A percentile compares a stretch with the other conserved stretches of the same genome.
phyloP scores from a whole-genome alignment of 2,797 vertebrate genomes.

The Siniperca undulata region DNA sequence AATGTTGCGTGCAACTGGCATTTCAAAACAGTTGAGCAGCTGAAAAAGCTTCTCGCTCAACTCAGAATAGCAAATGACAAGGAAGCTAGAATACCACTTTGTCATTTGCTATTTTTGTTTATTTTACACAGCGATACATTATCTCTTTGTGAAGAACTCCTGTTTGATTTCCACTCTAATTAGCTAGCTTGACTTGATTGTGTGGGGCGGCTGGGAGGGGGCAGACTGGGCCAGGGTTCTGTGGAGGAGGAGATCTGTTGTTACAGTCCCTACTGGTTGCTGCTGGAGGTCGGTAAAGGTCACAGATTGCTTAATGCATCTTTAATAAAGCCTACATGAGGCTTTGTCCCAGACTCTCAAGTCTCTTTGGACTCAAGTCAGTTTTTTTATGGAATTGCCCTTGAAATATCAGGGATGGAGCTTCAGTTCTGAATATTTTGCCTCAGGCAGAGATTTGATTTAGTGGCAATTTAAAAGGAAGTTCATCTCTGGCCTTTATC shows the following conservation, averaged over 20 bases:
- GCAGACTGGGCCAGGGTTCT: slow-evolving; percentile 11
- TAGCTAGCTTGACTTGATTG: background rate
- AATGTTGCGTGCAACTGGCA: background rate
- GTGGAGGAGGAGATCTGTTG: slow-evolving; percentile 24
- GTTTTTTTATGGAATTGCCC: background rate
- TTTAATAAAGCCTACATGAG: slow-evolving; percentile 3
- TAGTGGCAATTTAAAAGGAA: slow-evolving; percentile 8
- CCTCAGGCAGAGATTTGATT: slow-evolving; percentile 27
- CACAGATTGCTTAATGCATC: slow-evolving; percentile 13
- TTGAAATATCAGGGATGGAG: background rate
- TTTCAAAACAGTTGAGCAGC: background rate
- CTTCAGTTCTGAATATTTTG: background rate
- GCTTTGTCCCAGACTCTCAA: background rate
- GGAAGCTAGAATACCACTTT: background rate
- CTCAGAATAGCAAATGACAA: slow-evolving; percentile 12
- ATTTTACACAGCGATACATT: background rate
- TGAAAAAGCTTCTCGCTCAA: background rate
- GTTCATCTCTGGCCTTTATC: slow-evolving; percentile 2
- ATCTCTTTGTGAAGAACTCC: background rate
- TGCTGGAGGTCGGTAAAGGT: slow-evolving; percentile 27
- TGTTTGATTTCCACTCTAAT: slow-evolving; percentile 8
- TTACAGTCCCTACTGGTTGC: slow-evolving; percentile 1
- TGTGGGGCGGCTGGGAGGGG: background rate
- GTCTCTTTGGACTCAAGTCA: background rate
- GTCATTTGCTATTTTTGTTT: background rate